phyloP scores from a whole-genome alignment of 2,797 vertebrate species.

The Microchirus variegatus region DNA sequence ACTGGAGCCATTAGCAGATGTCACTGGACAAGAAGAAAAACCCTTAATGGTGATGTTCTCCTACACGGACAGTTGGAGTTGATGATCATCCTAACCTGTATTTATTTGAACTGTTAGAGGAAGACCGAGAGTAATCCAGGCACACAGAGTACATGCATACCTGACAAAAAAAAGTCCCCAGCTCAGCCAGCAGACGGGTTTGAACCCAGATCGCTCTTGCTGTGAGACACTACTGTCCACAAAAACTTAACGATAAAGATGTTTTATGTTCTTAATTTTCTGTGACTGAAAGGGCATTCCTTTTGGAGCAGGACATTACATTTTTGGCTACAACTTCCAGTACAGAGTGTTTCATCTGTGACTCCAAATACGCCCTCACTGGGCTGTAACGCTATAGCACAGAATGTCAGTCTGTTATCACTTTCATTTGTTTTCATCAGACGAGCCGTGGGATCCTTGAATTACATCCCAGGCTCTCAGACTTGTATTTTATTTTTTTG shows the following conservation, averaged over 20 bases:
- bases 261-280: conserved; percentile 31
- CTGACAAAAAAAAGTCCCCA: neutral
- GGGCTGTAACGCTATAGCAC: conserved; percentile 12
- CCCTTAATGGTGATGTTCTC: neutral
- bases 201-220: neutral
- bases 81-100: neutral
- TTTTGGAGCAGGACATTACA: neutral
- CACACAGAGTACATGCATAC: neutral
- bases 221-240: neutral
- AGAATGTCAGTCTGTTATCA: conserved; percentile 37
- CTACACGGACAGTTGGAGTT: no score
- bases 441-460: conserved; percentile 35
- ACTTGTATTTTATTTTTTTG: neutral
- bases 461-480: neutral
- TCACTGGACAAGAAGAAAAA: neutral
- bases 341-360: conserved; percentile 19
- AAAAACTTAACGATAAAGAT: neutral
- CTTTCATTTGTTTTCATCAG: conserved; percentile 38
- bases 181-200: neutral
- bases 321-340: conserved; percentile 9
- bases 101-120: neutral
- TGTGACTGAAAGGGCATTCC: conserved; percentile 1
- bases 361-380: conserved; percentile 22
- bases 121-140: no score
- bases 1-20: neutral